These are phyloP conservation scores for Cactoblastis cactorum DNA, from an alignment of 2,888 invertebrate species.

Conservation along the genomic window DNA sequence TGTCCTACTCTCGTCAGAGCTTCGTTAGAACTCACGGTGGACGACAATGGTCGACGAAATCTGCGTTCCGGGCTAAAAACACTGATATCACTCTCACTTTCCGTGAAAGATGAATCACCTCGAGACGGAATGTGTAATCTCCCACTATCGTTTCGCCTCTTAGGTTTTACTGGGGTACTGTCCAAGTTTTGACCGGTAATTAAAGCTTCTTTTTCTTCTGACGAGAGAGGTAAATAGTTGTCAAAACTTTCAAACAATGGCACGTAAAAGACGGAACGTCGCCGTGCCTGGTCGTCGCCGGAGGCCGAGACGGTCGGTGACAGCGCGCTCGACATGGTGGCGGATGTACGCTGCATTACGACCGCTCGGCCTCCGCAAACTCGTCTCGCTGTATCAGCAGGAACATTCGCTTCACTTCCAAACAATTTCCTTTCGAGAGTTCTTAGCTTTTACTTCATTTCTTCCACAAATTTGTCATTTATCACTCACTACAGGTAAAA, in stretches of 20 bases:
- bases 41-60: conserved; percentile 63
- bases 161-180: conserved; percentile 42
- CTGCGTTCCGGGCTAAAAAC: conserved; percentile 60
- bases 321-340: conserved; percentile 62
- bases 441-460: conserved; percentile 51
- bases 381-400: conserved; percentile 53
- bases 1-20: conserved; percentile 60
- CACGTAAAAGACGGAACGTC: conserved; percentile 88
- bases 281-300: conserved; percentile 76
- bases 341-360: conserved; percentile 66
- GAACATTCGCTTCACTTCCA: conserved; percentile 57
- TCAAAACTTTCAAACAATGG: conserved; percentile 82
- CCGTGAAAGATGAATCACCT: conserved; percentile 63
- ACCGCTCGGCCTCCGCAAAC: conserved; percentile 44
- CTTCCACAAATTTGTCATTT: conserved; percentile 32
- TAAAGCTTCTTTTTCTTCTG: conserved; percentile 68
- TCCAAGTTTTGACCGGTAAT: conserved; percentile 56
- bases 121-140: conserved; percentile 50
- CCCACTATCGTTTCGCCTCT: conserved; percentile 49
- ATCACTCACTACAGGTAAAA: neutral
- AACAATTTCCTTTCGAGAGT: conserved; percentile 41
- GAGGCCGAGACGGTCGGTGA: conserved; percentile 51
- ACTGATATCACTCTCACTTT: conserved; percentile 70
- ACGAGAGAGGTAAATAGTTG: conserved; percentile 76
- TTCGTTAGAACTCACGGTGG: conserved; percentile 68